Base-by-base conservation (phyloP, 2,113 vertebrate species). In the Speoplatyrhinus poulsoni region DNA sequence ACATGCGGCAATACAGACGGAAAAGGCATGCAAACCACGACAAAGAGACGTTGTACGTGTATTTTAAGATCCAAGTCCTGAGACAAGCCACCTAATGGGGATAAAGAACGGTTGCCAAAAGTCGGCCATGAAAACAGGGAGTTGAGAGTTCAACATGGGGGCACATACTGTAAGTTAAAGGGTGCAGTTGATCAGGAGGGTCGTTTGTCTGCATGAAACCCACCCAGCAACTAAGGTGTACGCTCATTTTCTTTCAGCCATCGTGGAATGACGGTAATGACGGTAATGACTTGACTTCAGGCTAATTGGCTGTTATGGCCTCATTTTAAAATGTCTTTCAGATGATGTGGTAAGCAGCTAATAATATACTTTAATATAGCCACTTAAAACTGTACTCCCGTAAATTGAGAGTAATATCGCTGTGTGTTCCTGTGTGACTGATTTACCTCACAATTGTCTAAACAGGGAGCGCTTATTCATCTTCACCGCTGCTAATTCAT, bases 81-180 rank as follows among this genome's bases (percentile, higher is more conserved):
- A 83, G 59, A 88, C 75, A 83, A 86, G 86, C 74, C 80, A 67
- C 73, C 87, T 89, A 88, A 92, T 85, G 83, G 88, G 92, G 70
- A 76, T 74, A 54, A 79, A 94, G 91, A 26, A 88, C 79, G 75
- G 83, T 82, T 87, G 80, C 84, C 83, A 77, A 87, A 89, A 90
- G 52, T 82, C 82, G 77, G 80, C 60, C 49, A 81, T 63, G 82
- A 92, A 93, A 94, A 93, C 87, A 90, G 93, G 91, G 94, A 94
- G 91, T 81, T 56, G 72, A 81, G 77, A 82, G 92, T 94, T 95
- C 93, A 93, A 53, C 53, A 59, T 46, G 74, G 90, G 93, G 91
- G 76, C 88, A 92, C 73, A 75, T 92, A 92, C 93, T 93, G 93
- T 92, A 93, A 93, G 92, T 92, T 91, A 93, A 81, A 87, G 91